Conservation (phyloP, 2,797 vertebrate species). For the Catamblyrhynchus diadema region DNA sequence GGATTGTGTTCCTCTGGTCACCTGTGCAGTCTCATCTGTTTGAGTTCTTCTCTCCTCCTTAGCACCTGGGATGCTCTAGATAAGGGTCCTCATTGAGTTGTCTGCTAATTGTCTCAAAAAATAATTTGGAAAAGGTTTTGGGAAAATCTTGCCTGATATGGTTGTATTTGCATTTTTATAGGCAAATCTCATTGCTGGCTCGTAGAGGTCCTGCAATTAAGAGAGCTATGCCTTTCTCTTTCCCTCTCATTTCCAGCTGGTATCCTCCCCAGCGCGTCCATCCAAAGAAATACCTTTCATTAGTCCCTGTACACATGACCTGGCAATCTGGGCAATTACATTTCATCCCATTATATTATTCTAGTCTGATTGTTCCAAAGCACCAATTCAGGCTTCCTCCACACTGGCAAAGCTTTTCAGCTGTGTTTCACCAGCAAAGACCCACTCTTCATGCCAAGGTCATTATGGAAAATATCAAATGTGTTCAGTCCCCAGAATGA, state of each 20-base stretch:
- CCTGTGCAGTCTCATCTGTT: not conserved
- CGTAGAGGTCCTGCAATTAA: not conserved
- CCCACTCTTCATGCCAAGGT: not conserved
- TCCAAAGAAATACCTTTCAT: not conserved
- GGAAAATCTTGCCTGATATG: not conserved
- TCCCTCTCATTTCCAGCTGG: not conserved
- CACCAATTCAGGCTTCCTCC: not conserved
- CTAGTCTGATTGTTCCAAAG: not conserved
- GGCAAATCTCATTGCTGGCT: not conserved
- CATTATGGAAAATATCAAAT: not conserved
- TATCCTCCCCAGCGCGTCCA: not conserved
- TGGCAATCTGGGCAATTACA: not conserved
- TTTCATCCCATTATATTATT: not conserved
- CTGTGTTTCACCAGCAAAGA: not conserved
- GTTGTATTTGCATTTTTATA: constrained; percentile 1
- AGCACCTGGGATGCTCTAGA: not conserved
- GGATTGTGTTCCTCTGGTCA: not conserved
- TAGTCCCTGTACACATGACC: not conserved
- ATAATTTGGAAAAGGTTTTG: not conserved
- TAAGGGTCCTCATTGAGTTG: not conserved
- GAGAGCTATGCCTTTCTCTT: not conserved
- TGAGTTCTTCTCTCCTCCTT: not conserved
- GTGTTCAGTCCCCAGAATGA: not conserved
- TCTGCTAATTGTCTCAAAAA: not conserved
- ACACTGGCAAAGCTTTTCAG: not conserved